Evolutionary conservation across 2,888 invertebrate species (phyloP), one percentile per base, ranked within the genome.

Genomic region (Andrena flavipes): DNA sequence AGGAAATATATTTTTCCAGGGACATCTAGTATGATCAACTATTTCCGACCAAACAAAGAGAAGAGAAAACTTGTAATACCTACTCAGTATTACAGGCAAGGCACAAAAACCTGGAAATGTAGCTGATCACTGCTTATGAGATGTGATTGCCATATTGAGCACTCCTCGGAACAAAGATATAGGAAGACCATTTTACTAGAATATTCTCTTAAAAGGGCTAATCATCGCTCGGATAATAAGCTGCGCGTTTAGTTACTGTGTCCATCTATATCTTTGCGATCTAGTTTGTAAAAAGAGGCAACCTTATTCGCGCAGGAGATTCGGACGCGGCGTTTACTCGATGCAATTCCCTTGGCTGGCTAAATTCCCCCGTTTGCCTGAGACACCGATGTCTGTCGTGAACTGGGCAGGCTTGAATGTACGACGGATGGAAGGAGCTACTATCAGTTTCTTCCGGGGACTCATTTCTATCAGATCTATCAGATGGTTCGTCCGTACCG

Each of bases 341-440:
- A 84, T 84, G 87, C 76, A 84, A 88, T 80, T 91, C 90, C 83
- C 84, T 90, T 83, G 88, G 75, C 84, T 84, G 86, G 80, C 86
- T 91, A 91, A 92, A 89, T 92, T 92, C 91, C 92, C 91, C 92
- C 79, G 90, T 90, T 87, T 92, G 92, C 84, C 76, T 88, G 83
- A 93, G 90, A 91, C 89, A 88, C 82, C 92, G 91, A 87, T 92
- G 93, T 88, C 83, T 91, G 86, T 92, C 92, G 86, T 91, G 88
- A 87, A 91, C 85, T 89, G 91, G 91, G 88, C 90, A 92, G 88
- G 89, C 90, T 92, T 90, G 90, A 89, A 89, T 88, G 85, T 88
- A 89, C 73, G 88, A 84, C 68, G 85, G 68, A 63, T 85, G 87
- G 83, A 85, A 86, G 77, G 82, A 84, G 82, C 86, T 85, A 84